Percentiles rank a stretch among this genome's conserved stretches.
Conservation (phyloP, 2,113 vertebrate genomes). For the Ptychochromis oligacanthus region DNA sequence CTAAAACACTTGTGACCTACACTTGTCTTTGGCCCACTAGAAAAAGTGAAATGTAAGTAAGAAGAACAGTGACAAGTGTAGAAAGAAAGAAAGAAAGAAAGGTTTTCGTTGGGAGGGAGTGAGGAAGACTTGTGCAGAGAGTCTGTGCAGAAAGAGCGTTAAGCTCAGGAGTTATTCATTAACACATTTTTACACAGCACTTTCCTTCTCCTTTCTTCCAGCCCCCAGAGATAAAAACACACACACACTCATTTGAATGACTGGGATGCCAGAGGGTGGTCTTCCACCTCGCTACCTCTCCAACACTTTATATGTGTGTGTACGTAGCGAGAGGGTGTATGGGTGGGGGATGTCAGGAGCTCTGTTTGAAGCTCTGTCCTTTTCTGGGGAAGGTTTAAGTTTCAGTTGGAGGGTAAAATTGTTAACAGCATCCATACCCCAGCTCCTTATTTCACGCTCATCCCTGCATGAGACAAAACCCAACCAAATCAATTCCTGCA, state of each 20-base stretch:
- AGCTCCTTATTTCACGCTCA: background rate
- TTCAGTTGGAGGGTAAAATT: constrained; percentile 76
- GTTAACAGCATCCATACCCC: constrained; percentile 62
- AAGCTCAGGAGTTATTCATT: constrained; percentile 73
- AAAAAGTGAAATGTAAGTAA: background rate
- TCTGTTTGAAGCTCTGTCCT: constrained; percentile 30
- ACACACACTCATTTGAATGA: constrained; percentile 72
- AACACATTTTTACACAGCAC: constrained; percentile 68
- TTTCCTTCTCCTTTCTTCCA: constrained; percentile 60
- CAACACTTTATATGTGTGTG: constrained; percentile 40
- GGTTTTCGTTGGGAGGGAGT: background rate
- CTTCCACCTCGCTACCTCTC: constrained; percentile 66
- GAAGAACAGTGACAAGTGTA: background rate
- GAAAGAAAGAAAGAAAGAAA: background rate
- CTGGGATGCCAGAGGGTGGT: constrained; percentile 71
- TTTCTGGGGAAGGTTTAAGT: constrained; percentile 68
- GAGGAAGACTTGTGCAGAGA: constrained; percentile 6
- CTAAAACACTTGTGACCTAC: background rate
- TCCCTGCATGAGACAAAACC: background rate
- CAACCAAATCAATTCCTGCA: background rate
- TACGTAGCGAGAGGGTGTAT: constrained; percentile 3
- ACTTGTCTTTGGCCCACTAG: background rate
- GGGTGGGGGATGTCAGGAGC: constrained; percentile 32
- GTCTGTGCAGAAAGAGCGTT: constrained; percentile 43
- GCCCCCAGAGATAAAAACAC: constrained; percentile 69